Conservation (phyloP, 2,888 invertebrate species). For the Melanotus villosus region DNA sequence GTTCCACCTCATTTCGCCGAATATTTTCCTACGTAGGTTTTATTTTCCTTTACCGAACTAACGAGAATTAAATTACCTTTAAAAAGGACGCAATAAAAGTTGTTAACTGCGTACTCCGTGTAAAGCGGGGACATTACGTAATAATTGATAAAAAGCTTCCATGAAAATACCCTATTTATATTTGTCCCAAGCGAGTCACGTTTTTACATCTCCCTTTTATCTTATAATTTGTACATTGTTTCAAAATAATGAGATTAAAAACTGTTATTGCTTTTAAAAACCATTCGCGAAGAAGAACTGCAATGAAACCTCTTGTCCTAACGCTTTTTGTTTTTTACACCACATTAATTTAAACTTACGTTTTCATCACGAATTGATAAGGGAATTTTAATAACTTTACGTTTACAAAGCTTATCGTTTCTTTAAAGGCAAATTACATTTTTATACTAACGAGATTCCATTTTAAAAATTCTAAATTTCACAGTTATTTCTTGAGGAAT, state of each 20-base stretch:
- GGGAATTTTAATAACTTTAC: too few species aligned
- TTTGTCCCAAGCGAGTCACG: slow-evolving; percentile 34
- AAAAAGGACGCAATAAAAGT: slow-evolving; percentile 36
- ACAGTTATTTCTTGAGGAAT: too few species aligned
- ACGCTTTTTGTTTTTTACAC: too few species aligned
- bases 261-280: background rate
- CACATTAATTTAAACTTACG: too few species aligned
- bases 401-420: too few species aligned
- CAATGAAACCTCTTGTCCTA: too few species aligned
- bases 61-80: slow-evolving; percentile 41
- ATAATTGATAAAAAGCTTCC: slow-evolving; percentile 42
- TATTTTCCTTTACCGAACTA: slow-evolving; percentile 36
- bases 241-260: slow-evolving; percentile 28
- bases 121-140: slow-evolving; percentile 31
- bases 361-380: too few species aligned
- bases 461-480: too few species aligned
- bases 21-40: slow-evolving; percentile 33
- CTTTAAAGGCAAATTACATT: too few species aligned
- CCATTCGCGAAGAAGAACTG: too few species aligned
- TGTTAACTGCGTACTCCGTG: slow-evolving; percentile 33
- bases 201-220: slow-evolving; percentile 34
- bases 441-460: too few species aligned
- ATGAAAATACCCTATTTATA: slow-evolving; percentile 37
- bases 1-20: slow-evolving; percentile 45
- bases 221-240: slow-evolving; percentile 26